These are phyloP conservation scores for Hirtodrosophila trivittata DNA, from an alignment of 2,888 invertebrate genomes.

Conservation along the genomic window DNA sequence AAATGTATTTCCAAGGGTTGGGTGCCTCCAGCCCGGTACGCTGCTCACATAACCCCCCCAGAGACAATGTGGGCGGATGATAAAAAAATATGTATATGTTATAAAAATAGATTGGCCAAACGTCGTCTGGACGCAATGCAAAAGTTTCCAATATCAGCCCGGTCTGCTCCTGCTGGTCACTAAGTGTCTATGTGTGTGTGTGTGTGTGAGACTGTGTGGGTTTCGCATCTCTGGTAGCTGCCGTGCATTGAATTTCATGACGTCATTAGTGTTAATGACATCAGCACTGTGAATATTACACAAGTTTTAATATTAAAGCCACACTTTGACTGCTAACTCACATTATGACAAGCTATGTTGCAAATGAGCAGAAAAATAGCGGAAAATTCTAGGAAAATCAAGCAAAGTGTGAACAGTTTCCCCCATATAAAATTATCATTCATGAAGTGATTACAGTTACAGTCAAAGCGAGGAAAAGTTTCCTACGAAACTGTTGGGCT, in stretches of 20 bases:
- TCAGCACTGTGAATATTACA: conserved; percentile 67
- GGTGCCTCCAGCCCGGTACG: conserved; percentile 6
- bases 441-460: conserved; percentile 70
- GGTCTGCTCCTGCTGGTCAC: not conserved
- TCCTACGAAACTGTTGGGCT: too few relatives aligned
- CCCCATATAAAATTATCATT: conserved; percentile 74
- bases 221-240: conserved; percentile 27
- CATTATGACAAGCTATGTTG: too few relatives aligned
- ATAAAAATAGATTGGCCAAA: conserved; percentile 44
- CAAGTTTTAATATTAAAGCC: conserved; percentile 65
- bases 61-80: not conserved
- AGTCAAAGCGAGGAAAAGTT: conserved; percentile 3
- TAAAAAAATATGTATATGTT: conserved; percentile 2
- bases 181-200: conserved; percentile 17
- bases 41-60: conserved; percentile 28
- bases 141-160: conserved; percentile 61
- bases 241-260: conserved; percentile 76
- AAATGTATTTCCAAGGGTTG: not conserved
- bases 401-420: conserved; percentile 30
- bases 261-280: conserved; percentile 76
- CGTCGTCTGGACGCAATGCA: conserved; percentile 43
- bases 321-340: conserved; percentile 54
- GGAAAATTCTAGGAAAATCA: conserved; percentile 15
- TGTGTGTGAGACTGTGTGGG: conserved; percentile 4
- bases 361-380: conserved; percentile 26